Evolutionary conservation across 2,797 vertebrate genomes (phyloP).

Genomic region (Pseudotriccus pelzelni): DNA sequence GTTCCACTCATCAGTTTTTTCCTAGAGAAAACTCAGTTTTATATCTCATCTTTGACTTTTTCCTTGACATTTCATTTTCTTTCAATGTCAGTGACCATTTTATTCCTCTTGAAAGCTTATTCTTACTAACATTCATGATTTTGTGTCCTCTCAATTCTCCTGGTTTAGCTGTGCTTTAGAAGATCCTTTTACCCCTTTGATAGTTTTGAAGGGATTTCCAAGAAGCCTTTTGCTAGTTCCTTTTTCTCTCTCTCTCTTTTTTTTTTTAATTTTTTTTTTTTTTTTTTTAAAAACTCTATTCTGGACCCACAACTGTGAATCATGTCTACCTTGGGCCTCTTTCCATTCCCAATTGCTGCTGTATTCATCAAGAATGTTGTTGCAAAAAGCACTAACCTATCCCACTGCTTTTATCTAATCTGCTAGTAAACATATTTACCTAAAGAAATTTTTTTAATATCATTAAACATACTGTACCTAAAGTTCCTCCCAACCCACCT

Average conservation of each 20-base stretch:
- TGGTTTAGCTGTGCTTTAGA: conserved; percentile 14
- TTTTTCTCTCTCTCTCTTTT: background rate
- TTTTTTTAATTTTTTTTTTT: background rate
- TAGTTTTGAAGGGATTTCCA: background rate
- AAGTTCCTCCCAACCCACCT: conserved; percentile 10
- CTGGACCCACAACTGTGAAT: background rate
- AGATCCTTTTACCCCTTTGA: background rate
- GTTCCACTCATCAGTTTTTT: background rate
- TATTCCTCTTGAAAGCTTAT: conserved; percentile 18
- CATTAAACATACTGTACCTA: background rate
- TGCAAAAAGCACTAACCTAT: conserved; percentile 28
- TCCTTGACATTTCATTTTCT: conserved; percentile 38
- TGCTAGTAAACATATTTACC: background rate
- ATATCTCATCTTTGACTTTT: conserved; percentile 8
- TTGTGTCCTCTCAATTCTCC: background rate
- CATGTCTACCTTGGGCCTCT: background rate
- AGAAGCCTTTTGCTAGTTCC: background rate
- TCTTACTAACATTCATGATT: conserved; percentile 17
- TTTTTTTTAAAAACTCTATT: background rate
- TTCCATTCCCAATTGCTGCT: background rate
- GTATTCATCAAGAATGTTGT: conserved; percentile 22
- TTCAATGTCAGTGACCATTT: conserved; percentile 14
- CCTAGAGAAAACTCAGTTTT: background rate
- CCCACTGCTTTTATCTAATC: conserved; percentile 34
- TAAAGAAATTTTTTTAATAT: background rate